These are phyloP conservation scores for Acanthopleura granulata DNA, from an alignment of 2,888 invertebrate species.

Conservation along the genomic window DNA sequence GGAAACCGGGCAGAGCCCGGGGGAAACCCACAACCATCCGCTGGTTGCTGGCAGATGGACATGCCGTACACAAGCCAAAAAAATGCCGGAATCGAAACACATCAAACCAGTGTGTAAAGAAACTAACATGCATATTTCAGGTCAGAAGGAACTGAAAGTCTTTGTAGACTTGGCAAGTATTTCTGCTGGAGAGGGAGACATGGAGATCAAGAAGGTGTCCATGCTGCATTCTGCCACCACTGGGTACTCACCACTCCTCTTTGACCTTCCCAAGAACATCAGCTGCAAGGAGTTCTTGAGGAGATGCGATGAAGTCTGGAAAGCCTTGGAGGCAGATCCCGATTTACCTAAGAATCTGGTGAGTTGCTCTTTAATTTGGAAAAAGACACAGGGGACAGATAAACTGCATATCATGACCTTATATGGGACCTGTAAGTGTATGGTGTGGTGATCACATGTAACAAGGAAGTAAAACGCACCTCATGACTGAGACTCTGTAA, in stretches of 20 bases:
- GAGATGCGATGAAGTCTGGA: conserved; percentile 53
- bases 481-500: no score
- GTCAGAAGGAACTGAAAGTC: conserved; percentile 35
- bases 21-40: no score
- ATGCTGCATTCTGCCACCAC: conserved; percentile 59
- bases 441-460: no score
- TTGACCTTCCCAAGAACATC: conserved; percentile 44
- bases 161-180: conserved; percentile 59
- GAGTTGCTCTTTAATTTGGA: conserved; percentile 12
- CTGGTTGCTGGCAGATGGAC: no score
- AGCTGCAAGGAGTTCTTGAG: conserved; percentile 46
- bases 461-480: no score
- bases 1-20: no score
- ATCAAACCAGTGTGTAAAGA: no score
- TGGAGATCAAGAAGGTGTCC: conserved; percentile 56
- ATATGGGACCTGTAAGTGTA: no score
- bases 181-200: conserved; percentile 54
- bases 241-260: conserved; percentile 64
- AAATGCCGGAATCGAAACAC: no score
- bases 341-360: conserved; percentile 58
- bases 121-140: conserved; percentile 24
- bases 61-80: no score
- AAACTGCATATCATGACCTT: no score
- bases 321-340: conserved; percentile 45
- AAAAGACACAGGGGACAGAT: no score